Evolutionary conservation across 2,797 vertebrate species (phyloP).

Genomic region (Bufotes viridis): DNA sequence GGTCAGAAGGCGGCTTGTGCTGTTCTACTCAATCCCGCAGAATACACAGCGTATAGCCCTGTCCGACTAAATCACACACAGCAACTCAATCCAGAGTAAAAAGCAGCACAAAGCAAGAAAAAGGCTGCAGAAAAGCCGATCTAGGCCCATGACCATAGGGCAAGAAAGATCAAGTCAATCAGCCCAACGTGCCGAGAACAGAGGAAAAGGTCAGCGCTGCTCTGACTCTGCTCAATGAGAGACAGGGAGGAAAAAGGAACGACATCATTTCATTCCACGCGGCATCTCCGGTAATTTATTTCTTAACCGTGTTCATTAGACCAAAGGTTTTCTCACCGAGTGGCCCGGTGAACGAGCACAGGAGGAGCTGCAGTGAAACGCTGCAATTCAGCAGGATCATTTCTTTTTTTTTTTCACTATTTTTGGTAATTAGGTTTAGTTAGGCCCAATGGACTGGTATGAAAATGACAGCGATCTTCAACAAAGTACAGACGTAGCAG

Average conservation of each 20-base stretch:
- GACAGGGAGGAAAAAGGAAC: slow-evolving; percentile 8
- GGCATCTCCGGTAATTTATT: slow-evolving; percentile 5
- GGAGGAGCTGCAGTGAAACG: neutral
- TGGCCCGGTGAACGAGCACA: neutral
- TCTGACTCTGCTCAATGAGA: slow-evolving; percentile 29
- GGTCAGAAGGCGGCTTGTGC: neutral
- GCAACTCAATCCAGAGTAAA: slow-evolving; percentile 36
- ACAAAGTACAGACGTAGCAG: neutral
- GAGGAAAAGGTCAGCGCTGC: slow-evolving; percentile 62
- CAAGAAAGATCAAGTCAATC: slow-evolving; percentile 64
- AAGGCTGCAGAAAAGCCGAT: slow-evolving; percentile 37
- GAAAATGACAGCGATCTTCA: too few relatives aligned
- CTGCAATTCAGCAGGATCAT: neutral
- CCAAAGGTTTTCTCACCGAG: neutral
- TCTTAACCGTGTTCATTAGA: slow-evolving; percentile 42
- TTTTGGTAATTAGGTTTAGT: too few relatives aligned
- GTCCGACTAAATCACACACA: too few relatives aligned
- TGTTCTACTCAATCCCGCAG: too few relatives aligned
- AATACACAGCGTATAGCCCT: too few relatives aligned
- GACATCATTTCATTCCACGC: slow-evolving; percentile 6
- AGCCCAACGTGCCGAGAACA: slow-evolving; percentile 44
- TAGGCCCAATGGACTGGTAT: too few relatives aligned
- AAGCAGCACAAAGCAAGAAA: neutral
- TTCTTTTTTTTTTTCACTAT: neutral
- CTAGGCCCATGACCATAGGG: slow-evolving; percentile 36